Evolutionary conservation across 2,797 vertebrate genomes (phyloP).

Genomic region (Sebastes kiyomatsui): DNA sequence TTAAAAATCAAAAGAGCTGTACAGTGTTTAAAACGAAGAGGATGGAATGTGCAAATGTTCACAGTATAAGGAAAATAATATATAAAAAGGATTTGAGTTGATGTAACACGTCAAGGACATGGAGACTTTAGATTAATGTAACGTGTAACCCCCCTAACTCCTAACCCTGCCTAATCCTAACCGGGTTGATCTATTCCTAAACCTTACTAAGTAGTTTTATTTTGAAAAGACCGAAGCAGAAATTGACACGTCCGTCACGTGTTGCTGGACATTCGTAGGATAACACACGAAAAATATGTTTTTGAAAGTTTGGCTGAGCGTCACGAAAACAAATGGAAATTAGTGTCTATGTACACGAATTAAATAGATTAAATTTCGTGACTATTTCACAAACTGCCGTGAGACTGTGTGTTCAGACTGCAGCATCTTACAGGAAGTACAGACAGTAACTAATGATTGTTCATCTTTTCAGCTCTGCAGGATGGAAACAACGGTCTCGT

Average conservation of each 20-base stretch:
- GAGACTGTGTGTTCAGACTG: background rate
- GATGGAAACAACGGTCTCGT: background rate
- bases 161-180: too few species aligned
- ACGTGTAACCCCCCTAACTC: background rate
- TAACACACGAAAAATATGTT: accelerated
- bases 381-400: too few species aligned
- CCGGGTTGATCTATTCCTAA: accelerated
- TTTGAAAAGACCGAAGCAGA: accelerated
- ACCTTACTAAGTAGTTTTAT: too few species aligned
- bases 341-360: too few species aligned
- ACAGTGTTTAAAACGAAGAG: background rate
- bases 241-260: too few species aligned
- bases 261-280: too few species aligned
- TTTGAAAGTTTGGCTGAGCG: too few species aligned
- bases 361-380: too few species aligned
- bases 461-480: constrained; percentile 6
- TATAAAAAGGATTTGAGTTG: background rate
- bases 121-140: background rate
- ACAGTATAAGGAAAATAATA: background rate
- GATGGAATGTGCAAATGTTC: background rate
- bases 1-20: too few species aligned
- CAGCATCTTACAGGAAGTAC: background rate
- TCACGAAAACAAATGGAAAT: accelerated
- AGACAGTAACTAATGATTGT: background rate
- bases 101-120: background rate